Percentiles rank a stretch among this genome's conserved stretches.
phyloP scores from a whole-genome alignment of 64 coral and sea anemone genomes.

The Actinia equina region DNA sequence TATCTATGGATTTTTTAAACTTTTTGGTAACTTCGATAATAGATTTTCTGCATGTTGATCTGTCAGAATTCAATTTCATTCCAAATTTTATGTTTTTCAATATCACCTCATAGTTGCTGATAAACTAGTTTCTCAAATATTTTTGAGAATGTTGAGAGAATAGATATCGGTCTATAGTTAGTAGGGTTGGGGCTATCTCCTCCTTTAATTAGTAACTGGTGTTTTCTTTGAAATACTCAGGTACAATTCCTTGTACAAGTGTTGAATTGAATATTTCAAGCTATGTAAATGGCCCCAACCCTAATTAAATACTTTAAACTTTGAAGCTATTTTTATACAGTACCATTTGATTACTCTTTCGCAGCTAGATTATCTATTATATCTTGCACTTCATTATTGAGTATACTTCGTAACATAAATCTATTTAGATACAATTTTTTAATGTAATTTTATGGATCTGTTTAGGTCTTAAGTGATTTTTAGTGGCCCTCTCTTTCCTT shows the following conservation, averaged over 20 bases:
- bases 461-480: no score
- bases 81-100: slow-evolving; percentile 32
- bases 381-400: no score
- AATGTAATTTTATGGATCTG: no score
- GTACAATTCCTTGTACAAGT: neutral
- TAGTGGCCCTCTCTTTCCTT: no score
- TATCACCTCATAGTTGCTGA: neutral
- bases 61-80: slow-evolving; percentile 12
- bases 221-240: neutral
- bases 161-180: neutral
- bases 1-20: neutral
- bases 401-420: no score
- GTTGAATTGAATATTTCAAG: neutral
- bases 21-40: slow-evolving; percentile 10
- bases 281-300: neutral
- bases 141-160: slow-evolving; percentile 9
- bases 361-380: no score
- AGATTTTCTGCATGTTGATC: neutral
- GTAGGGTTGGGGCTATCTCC: neutral
- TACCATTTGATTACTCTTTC: no score
- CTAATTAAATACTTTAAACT: no score
- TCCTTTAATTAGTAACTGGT: neutral
- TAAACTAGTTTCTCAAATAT: slow-evolving; percentile 27
- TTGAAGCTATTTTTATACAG: neutral
- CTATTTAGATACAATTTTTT: no score